A percentile compares a stretch with the other conserved stretches of the same genome.
phyloP scores from a whole-genome alignment of 2,113 vertebrate species.

The Spilogale gracilis region DNA sequence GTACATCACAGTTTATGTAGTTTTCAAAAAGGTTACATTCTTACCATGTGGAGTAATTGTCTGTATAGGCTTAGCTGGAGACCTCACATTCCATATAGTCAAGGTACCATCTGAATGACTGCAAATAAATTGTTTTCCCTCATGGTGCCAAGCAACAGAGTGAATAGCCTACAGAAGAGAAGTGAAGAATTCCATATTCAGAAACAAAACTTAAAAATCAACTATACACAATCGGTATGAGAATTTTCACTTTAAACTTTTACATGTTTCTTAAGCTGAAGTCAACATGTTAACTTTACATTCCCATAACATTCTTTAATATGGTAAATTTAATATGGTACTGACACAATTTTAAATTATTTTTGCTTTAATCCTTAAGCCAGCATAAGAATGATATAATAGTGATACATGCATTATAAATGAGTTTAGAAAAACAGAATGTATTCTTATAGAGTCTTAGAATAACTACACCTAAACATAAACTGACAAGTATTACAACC shows the following conservation, averaged over 20 bases:
- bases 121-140: conserved; percentile 99
- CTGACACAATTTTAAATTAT: not conserved
- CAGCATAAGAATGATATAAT: not conserved
- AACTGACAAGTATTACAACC: conserved; percentile 17
- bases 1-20: not conserved
- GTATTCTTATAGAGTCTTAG: not conserved
- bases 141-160: conserved; percentile 99
- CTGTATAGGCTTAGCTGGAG: conserved; percentile 95
- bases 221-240: not conserved
- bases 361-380: not conserved
- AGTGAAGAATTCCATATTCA: not conserved
- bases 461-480: conserved; percentile 32
- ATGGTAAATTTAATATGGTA: conserved; percentile 30
- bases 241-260: conserved; percentile 23
- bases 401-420: not conserved
- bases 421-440: conserved; percentile 29
- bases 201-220: not conserved
- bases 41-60: conserved; percentile 99
- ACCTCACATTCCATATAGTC: conserved; percentile 98
- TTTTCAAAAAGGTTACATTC: conserved; percentile 66
- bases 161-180: conserved; percentile 93
- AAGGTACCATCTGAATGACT: conserved; percentile 99
- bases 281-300: not conserved
- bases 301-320: not conserved
- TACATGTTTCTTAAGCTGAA: not conserved